Conservation (phyloP, 2,888 invertebrate genomes). For the Nezara viridula region DNA sequence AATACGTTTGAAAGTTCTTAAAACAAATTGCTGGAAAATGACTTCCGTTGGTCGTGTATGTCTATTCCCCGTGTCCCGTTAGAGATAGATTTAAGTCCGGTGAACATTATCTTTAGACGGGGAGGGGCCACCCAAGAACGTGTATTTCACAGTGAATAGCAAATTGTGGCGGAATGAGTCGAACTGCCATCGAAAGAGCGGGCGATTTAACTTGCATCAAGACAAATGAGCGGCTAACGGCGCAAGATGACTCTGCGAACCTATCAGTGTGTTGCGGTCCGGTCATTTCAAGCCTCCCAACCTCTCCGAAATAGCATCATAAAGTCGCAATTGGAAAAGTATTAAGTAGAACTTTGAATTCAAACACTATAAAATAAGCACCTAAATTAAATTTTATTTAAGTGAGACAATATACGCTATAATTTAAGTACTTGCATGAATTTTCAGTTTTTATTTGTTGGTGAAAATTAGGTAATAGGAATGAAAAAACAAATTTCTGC, state of each 20-base stretch:
- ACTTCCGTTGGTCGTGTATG: background rate
- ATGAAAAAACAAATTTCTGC: too few relatives aligned
- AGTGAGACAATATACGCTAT: background rate
- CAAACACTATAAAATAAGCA: background rate
- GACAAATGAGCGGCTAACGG: slow-evolving; percentile 45
- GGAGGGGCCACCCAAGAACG: background rate
- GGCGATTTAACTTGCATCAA: slow-evolving; percentile 32
- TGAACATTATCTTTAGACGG: background rate
- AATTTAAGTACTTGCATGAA: too few relatives aligned
- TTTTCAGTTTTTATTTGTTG: too few relatives aligned
- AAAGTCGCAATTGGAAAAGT: background rate
- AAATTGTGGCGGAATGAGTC: slow-evolving; percentile 41
- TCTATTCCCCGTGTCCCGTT: background rate
- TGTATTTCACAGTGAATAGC: slow-evolving; percentile 34
- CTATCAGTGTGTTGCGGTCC: background rate
- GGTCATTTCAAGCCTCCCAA: background rate
- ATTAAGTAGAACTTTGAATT: background rate
- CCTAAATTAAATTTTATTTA: background rate
- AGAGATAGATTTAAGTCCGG: background rate
- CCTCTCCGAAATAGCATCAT: background rate
- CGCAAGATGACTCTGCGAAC: background rate
- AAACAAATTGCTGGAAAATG: background rate
- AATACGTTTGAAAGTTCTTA: background rate
- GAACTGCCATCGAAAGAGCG: background rate
- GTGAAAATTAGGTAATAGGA: too few relatives aligned